These are phyloP conservation scores for Acrobasis suavella DNA, from an alignment of 2,888 invertebrate genomes.

Conservation along the genomic window DNA sequence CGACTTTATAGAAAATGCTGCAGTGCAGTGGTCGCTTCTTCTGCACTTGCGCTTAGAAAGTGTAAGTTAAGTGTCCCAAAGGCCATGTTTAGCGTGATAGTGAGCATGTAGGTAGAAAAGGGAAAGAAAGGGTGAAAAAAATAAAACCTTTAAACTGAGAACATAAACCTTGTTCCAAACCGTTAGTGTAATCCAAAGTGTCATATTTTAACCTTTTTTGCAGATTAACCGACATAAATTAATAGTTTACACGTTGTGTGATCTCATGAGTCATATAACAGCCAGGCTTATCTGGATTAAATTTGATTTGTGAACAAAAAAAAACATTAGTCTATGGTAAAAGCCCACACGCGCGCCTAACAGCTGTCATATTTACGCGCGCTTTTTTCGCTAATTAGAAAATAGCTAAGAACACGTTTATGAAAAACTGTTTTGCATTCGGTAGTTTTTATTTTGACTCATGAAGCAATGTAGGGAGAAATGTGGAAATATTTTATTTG, in stretches of 20 bases:
- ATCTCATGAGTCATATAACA: constrained; percentile 9
- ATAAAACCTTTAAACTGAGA: neutral
- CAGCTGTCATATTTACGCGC: constrained; percentile 16
- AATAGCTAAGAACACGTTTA: neutral
- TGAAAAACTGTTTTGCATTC: neutral
- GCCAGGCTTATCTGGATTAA: constrained; percentile 59
- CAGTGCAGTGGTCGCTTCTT: too few species aligned
- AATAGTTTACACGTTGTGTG: constrained; percentile 23
- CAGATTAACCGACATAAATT: constrained; percentile 12
- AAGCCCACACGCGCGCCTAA: constrained; percentile 59
- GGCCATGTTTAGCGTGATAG: too few species aligned
- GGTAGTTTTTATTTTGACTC: neutral
- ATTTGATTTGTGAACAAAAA: constrained; percentile 34
- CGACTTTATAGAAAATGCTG: too few species aligned
- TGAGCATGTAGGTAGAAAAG: too few species aligned
- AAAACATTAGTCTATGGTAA: neutral
- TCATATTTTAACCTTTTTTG: constrained; percentile 6
- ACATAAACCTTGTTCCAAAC: neutral
- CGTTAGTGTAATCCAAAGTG: neutral
- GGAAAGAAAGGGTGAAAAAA: too few species aligned
- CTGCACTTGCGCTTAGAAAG: too few species aligned
- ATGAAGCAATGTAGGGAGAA: neutral
- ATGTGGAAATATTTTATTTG: too few species aligned
- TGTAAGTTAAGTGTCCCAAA: too few species aligned
- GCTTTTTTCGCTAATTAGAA: constrained; percentile 16